Evolutionary conservation across 2,113 vertebrate species (phyloP), one percentile per base, ranked within the genome.

Genomic region (Scopus umbretta): DNA sequence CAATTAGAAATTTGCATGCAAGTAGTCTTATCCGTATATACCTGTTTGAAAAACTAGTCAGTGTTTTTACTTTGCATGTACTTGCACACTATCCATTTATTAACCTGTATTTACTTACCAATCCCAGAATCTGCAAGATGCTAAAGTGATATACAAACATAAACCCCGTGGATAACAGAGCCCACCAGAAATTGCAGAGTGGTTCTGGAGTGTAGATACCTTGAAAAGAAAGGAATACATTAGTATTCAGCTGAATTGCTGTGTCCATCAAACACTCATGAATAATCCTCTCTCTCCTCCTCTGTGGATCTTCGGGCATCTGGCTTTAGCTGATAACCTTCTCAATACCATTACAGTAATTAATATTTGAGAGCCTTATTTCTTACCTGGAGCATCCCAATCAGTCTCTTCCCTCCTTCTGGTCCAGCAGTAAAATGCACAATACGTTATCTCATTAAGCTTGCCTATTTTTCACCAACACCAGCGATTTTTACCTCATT

Each of bases 71-170:
- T 82, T 38, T 53, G 43, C 82, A 30, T 34, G 59, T 90, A 84
- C 61, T 91, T 83, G 66, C 82, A 87, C 68, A 21, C 16, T 82
- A 76, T 66, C 91, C 72, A 79, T 82, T 90, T 96, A 84, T 95
- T 91, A 91, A 82, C 32, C 52, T 72, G 30, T 36, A 12, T 85
- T 90, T 85, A 98, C 99, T 98, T 98, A 99, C 99, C 99, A 99
- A 93, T 96, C 99, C 99, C 91, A 99, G 98, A 84, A 98, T 96
- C 97, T 99, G 99, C 96, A 99, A 97, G 97, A 99, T 96, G 95
- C 98, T 97, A 89, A 99, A 99, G 95, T 99, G 99, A 96, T 99
- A 99, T 62, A 99, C 98, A 98, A 99, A 99, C 97, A 99, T 99
- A 94, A 99, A 98, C 81, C 99, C 99, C 3, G 98, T 99, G 84